phyloP scores from a whole-genome alignment of 2,113 vertebrate genomes.

The Reinhardtius hippoglossoides region DNA sequence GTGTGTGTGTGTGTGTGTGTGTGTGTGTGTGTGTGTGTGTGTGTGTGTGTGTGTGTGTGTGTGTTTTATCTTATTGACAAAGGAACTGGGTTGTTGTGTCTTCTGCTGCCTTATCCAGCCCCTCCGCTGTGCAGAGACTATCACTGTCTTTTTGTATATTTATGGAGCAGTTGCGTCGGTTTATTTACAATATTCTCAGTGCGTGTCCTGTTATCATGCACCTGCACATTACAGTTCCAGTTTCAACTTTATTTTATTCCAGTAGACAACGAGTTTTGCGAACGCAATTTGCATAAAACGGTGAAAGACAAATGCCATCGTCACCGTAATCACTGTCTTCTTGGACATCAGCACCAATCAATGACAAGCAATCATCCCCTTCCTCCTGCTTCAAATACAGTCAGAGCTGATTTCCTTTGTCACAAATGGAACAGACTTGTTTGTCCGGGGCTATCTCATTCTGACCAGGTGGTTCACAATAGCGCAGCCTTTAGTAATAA shows the following conservation, averaged over 20 bases:
- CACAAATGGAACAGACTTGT: too few relatives aligned
- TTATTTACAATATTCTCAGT: constrained; percentile 5
- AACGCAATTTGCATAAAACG: constrained; percentile 1
- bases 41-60: constrained; percentile 15
- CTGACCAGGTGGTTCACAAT: too few relatives aligned
- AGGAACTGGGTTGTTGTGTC: constrained; percentile 36
- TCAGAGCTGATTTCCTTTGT: too few relatives aligned
- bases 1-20: constrained; percentile 9
- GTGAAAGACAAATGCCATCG: neutral
- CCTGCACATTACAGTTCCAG: constrained; percentile 5
- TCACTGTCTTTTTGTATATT: constrained; percentile 15
- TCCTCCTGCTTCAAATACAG: too few relatives aligned
- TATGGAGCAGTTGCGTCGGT: constrained; percentile 23
- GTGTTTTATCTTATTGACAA: constrained; percentile 39
- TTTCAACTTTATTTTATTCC: constrained; percentile 12
- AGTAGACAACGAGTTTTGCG: neutral
- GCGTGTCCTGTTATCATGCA: constrained; percentile 3
- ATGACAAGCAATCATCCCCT: too few relatives aligned
- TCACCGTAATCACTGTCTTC: too few relatives aligned
- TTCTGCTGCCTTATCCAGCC: constrained; percentile 15
- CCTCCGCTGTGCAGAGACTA: constrained; percentile 39
- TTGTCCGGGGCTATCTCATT: too few relatives aligned
- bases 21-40: constrained; percentile 15
- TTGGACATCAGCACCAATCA: too few relatives aligned
- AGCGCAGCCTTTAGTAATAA: too few relatives aligned